phyloP scores from a whole-genome alignment of 2,888 invertebrate species.

The Dermolepida albohirtum region DNA sequence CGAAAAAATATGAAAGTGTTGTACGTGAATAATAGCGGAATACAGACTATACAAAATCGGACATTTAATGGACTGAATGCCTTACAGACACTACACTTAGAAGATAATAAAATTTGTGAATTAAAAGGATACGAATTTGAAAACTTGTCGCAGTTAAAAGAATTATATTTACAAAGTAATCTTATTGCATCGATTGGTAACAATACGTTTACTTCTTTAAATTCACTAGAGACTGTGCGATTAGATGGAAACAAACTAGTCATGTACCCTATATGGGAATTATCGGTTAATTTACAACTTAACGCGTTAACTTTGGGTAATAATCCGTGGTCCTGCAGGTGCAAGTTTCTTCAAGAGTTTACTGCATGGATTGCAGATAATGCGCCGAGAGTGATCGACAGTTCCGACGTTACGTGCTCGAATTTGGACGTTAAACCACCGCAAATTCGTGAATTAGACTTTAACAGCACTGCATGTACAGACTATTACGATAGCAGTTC shows the following conservation, averaged over 20 bases:
- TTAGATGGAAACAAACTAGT: constrained; percentile 87
- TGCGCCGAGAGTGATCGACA: constrained; percentile 82
- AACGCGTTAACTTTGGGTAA: constrained; percentile 82
- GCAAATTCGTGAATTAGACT: constrained; percentile 82
- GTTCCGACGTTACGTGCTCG: constrained; percentile 84
- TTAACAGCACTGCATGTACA: constrained; percentile 88
- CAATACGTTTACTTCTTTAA: constrained; percentile 80
- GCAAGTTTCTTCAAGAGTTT: constrained; percentile 87
- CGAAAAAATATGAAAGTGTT: constrained; percentile 88
- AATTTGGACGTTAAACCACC: constrained; percentile 80
- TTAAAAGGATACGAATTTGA: constrained; percentile 89
- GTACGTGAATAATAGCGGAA: constrained; percentile 86
- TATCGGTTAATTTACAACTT: constrained; percentile 75
- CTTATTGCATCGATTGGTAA: constrained; percentile 83
- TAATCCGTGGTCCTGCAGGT: constrained; percentile 92
- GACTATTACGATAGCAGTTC: constrained; percentile 87
- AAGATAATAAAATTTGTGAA: constrained; percentile 84
- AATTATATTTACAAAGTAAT: constrained; percentile 89
- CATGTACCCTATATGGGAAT: constrained; percentile 83
- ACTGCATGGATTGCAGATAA: constrained; percentile 86
- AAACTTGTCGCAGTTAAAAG: constrained; percentile 80
- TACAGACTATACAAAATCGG: constrained; percentile 87
- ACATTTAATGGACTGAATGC: constrained; percentile 89
- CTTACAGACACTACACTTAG: constrained; percentile 84
- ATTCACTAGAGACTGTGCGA: constrained; percentile 82